These are phyloP conservation scores for Craniophora ligustri DNA, from an alignment of 2,888 invertebrate species.

Conservation along the genomic window DNA sequence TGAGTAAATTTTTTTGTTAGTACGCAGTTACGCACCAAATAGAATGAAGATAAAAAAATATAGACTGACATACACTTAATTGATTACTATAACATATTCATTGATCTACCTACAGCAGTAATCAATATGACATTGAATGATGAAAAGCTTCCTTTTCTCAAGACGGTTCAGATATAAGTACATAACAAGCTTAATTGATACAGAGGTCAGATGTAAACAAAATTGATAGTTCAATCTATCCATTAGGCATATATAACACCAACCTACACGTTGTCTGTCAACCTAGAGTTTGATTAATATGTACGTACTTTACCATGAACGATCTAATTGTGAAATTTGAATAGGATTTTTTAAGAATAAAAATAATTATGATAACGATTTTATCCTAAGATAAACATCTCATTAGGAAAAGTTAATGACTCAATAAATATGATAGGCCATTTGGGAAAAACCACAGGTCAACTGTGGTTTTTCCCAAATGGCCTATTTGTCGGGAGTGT, in stretches of 20 bases:
- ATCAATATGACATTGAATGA: constrained; percentile 47
- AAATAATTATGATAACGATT: neutral
- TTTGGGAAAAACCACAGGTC: no score
- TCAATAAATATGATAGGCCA: no score
- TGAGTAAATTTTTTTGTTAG: neutral
- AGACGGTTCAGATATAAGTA: constrained; percentile 43
- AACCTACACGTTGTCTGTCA: constrained; percentile 50
- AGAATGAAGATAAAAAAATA: constrained; percentile 1
- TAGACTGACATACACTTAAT: constrained; percentile 18
- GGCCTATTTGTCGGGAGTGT: neutral
- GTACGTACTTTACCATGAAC: constrained; percentile 26
- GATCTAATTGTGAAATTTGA: constrained; percentile 32
- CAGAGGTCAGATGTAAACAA: constrained; percentile 50
- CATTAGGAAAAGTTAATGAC: no score
- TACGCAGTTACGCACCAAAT: neutral
- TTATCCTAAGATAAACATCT: no score
- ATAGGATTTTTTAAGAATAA: constrained; percentile 7
- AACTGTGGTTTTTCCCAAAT: constrained; percentile 1
- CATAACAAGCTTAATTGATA: constrained; percentile 55
- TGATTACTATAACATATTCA: constrained; percentile 23
- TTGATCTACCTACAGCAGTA: constrained; percentile 24
- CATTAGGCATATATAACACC: constrained; percentile 44
- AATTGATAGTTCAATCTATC: constrained; percentile 56
- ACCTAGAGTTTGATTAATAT: constrained; percentile 50
- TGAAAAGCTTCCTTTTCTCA: constrained; percentile 45